These are phyloP conservation scores for Smittia aterrima DNA, from an alignment of 2,888 invertebrate species.

Conservation along the genomic window DNA sequence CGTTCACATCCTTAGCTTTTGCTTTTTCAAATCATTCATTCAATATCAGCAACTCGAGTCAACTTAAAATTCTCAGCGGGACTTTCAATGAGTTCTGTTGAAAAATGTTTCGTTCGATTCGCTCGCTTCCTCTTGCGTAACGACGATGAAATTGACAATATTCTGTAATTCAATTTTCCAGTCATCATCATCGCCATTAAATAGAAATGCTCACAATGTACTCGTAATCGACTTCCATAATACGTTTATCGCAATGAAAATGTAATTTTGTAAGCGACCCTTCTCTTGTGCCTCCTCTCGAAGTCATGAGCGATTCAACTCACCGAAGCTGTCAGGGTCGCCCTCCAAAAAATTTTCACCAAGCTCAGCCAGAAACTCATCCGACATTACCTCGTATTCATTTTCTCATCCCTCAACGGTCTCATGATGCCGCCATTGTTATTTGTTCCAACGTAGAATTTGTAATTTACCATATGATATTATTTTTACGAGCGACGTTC, in stretches of 20 bases:
- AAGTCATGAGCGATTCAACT: background rate
- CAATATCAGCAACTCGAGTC: too few relatives aligned
- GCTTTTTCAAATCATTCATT: too few relatives aligned
- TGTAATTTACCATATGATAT: slow-evolving; percentile 36
- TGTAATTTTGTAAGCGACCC: slow-evolving; percentile 27
- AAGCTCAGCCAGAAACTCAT: background rate
- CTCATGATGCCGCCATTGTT: slow-evolving; percentile 35
- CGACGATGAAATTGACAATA: slow-evolving; percentile 30
- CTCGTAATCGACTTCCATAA: slow-evolving; percentile 29
- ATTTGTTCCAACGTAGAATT: background rate
- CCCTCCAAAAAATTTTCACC: too few relatives aligned
- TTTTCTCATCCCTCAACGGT: background rate
- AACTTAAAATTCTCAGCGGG: too few relatives aligned
- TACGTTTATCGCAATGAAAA: background rate
- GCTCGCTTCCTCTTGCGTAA: too few relatives aligned
- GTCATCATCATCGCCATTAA: background rate
- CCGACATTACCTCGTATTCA: background rate
- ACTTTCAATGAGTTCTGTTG: too few relatives aligned
- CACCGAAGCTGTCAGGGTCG: too few relatives aligned
- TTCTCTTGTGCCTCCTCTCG: background rate
- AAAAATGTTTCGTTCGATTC: too few relatives aligned
- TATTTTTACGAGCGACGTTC: background rate
- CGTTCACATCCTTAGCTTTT: too few relatives aligned
- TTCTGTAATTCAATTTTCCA: slow-evolving; percentile 29
- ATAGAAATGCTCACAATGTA: background rate